Percentiles rank a stretch among this genome's conserved stretches.
These are phyloP conservation scores for Drosophila anceps DNA, from an alignment of 2,888 invertebrate genomes.

Conservation along the genomic window DNA sequence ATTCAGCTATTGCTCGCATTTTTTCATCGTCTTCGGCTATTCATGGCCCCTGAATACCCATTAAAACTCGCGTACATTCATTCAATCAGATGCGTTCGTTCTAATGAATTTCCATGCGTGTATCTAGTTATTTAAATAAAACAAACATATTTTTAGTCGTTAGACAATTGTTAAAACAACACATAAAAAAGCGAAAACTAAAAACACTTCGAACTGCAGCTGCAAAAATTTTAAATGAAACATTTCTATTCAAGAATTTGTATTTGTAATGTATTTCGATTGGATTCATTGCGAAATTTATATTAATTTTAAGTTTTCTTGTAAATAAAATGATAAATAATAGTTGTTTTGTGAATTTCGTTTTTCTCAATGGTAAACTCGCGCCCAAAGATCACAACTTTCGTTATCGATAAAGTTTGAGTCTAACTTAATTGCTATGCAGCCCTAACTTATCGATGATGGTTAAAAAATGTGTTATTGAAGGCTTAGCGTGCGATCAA, in stretches of 20 bases:
- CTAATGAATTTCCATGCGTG: slow-evolving; percentile 81
- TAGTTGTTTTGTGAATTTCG: background rate
- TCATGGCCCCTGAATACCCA: slow-evolving; percentile 34
- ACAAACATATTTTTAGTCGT: slow-evolving; percentile 79
- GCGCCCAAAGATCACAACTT: background rate
- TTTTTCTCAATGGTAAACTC: background rate
- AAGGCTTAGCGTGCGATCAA: background rate
- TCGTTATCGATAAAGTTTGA: slow-evolving; percentile 12
- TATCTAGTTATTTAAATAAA: slow-evolving; percentile 84
- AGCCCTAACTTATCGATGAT: background rate
- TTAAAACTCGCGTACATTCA: slow-evolving; percentile 76
- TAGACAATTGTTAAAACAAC: slow-evolving; percentile 81
- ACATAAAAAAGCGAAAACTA: slow-evolving; percentile 17
- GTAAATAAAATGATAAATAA: slow-evolving; percentile 73
- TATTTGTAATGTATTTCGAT: slow-evolving; percentile 53
- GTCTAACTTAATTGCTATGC: background rate
- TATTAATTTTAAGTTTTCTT: slow-evolving; percentile 70
- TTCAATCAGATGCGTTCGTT: slow-evolving; percentile 73
- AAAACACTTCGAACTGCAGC: slow-evolving; percentile 38
- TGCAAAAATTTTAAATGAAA: slow-evolving; percentile 38
- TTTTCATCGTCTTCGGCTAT: slow-evolving; percentile 27
- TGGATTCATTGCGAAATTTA: slow-evolving; percentile 59
- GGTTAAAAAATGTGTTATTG: background rate
- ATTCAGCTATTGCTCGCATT: slow-evolving; percentile 24
- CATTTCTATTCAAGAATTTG: slow-evolving; percentile 52